These are phyloP conservation scores for Harpagoxenus sublaevis DNA, from an alignment of 2,888 invertebrate genomes.

Conservation along the genomic window DNA sequence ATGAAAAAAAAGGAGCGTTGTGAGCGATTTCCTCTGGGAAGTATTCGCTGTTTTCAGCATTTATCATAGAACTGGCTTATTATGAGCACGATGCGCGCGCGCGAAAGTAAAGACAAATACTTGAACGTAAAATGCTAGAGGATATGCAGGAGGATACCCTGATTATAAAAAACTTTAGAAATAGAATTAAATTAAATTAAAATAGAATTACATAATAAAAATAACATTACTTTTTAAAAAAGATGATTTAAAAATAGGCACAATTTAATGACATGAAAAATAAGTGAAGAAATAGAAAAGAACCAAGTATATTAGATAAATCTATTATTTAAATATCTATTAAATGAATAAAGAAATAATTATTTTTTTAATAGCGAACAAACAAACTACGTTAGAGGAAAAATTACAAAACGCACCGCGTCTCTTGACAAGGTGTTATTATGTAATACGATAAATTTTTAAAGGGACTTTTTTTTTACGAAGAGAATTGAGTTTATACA, in stretches of 20 bases:
- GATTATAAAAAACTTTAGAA: not conserved
- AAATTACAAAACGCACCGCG: not conserved
- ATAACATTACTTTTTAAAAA: not conserved
- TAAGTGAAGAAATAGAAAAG: not conserved
- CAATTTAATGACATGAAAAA: not conserved
- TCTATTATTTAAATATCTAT: not conserved
- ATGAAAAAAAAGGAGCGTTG: not conserved
- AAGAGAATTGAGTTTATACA: not conserved
- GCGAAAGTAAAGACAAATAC: not conserved
- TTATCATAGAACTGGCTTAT: constrained; percentile 33
- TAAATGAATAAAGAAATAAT: not conserved
- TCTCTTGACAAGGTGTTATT: not conserved
- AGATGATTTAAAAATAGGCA: not conserved
- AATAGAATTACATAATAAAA: not conserved
- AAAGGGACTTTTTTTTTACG: not conserved
- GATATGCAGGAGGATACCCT: not conserved
- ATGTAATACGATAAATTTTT: not conserved
- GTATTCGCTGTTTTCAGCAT: constrained; percentile 1
- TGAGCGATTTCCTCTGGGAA: constrained; percentile 37
- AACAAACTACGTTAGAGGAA: not conserved
- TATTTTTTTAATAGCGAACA: not conserved
- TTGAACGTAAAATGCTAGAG: not conserved
- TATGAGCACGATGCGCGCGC: not conserved
- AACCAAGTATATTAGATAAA: not conserved
- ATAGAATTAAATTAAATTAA: not conserved